Base-by-base conservation (phyloP, 2,113 vertebrate species). In the Calyptommatus sinebrachiatus region DNA sequence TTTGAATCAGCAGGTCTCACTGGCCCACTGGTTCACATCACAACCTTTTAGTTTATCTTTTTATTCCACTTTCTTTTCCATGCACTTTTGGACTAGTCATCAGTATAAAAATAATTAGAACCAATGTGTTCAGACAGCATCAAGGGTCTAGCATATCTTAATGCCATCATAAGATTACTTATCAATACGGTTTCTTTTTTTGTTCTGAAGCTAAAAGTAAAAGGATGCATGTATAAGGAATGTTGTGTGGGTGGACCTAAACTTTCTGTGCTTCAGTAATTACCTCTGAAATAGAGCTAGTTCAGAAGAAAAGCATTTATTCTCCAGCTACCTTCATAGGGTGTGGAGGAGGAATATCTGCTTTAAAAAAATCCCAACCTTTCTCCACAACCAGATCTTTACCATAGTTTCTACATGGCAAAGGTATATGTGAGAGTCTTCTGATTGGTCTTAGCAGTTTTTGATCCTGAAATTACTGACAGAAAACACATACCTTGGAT, bases 1-100 rank as follows among this genome's bases (percentile, higher is more conserved):
- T 14, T 14, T 14, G 12, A 3, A 48, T 10, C 46, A 48, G 46
- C 8, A 8, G 48, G 48, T 11, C 48, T 50, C 12, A 50, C 48
- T 50, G 48, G 12, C 12, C 48, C 48, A 50, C 4, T 50, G 8
- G 48, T 50, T 50, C 53, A 18, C 14, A 57, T 57, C 53, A 18
- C 18, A 18, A 18, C 53, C 53, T 57, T 57, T 57, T 57, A 57
- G 14, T 57, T 16, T 24, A 57, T 57, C 53, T 50, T 69, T 63
- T 60, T 66, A 62, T 18, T 48, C 67, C 78, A 73, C 53, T 65
- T 65, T 65, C 74, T 26, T 71, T 41, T 71, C 72, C 18, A n/a
- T 29, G 78, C 87, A 71, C 86, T 84, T 88, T 48, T 1, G 73
- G 71, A 77, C 65, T 68, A 72, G 78, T 45, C 62, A 28, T 68